These are phyloP conservation scores for Drosophila elegans DNA, from an alignment of 1,140 invertebrate genomes.

Conservation along the genomic window DNA sequence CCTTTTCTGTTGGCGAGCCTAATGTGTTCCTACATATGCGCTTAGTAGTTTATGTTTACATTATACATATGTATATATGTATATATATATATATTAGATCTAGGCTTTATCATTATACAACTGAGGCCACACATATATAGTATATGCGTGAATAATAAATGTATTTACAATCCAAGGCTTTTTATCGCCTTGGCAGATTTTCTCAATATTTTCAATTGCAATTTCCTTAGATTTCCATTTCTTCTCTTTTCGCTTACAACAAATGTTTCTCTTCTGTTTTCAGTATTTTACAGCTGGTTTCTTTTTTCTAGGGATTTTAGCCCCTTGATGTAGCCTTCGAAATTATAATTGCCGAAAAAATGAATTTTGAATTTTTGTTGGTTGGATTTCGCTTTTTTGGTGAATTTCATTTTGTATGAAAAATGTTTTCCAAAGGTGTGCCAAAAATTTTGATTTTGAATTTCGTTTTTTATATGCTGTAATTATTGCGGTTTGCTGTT, in stretches of 20 bases:
- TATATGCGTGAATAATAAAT: conserved; percentile 50
- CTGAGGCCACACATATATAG: conserved; percentile 46
- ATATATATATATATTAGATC: conserved; percentile 38
- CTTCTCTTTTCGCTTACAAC: conserved; percentile 61
- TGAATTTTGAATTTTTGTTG: conserved; percentile 72
- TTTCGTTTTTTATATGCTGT: conserved; percentile 40
- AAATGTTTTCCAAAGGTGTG: conserved; percentile 85
- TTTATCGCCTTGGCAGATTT: conserved; percentile 24
- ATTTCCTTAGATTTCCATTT: conserved; percentile 34
- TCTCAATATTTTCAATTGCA: conserved; percentile 39
- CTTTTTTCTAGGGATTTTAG: conserved; percentile 22
- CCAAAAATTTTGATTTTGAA: conserved; percentile 80
- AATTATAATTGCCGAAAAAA: conserved; percentile 77
- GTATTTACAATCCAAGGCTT: conserved; percentile 57
- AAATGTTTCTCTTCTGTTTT: conserved; percentile 32
- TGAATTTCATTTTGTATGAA: conserved; percentile 51
- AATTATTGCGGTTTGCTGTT: conserved; percentile 49
- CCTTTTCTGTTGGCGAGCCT: conserved; percentile 64
- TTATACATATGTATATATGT: background rate
- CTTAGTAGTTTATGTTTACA: conserved; percentile 53
- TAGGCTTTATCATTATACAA: conserved; percentile 50
- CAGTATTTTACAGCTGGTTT: conserved; percentile 55
- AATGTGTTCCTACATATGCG: conserved; percentile 78
- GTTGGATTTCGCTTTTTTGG: conserved; percentile 23
- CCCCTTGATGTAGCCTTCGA: conserved; percentile 27